These are phyloP conservation scores for Achroia grisella DNA, from an alignment of 1,140 invertebrate genomes.

Conservation along the genomic window DNA sequence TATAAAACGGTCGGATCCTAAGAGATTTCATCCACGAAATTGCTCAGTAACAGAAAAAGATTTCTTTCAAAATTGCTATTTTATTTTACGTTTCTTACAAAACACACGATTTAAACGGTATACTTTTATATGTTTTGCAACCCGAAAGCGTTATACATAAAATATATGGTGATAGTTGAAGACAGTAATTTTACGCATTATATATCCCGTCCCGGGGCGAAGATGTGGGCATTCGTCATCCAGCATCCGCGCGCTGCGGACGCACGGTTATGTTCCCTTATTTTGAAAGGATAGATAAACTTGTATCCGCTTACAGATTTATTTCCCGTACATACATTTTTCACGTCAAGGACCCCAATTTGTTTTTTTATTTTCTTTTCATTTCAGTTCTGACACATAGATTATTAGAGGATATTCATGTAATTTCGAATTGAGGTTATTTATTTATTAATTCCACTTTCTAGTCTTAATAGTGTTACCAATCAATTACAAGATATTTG, in stretches of 20 bases:
- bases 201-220: conserved; percentile 49
- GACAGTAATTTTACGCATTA: conserved; percentile 65
- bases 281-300: conserved; percentile 43
- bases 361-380: conserved; percentile 20
- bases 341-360: conserved; percentile 13
- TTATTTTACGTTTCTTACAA: no score
- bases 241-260: conserved; percentile 32
- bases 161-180: conserved; percentile 44
- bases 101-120: no score
- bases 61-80: no score
- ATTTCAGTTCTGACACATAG: background rate
- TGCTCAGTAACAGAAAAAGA: no score
- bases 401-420: background rate
- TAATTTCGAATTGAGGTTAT: background rate
- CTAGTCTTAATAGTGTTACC: no score
- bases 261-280: conserved; percentile 27
- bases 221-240: conserved; percentile 54
- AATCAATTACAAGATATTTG: no score
- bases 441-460: no score
- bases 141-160: conserved; percentile 13
- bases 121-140: conserved; percentile 2
- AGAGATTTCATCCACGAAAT: no score
- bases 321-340: conserved; percentile 37
- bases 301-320: conserved; percentile 42
- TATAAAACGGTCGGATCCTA: no score